phyloP scores from a whole-genome alignment of 2,888 invertebrate genomes.

The Acrobasis suavella region DNA sequence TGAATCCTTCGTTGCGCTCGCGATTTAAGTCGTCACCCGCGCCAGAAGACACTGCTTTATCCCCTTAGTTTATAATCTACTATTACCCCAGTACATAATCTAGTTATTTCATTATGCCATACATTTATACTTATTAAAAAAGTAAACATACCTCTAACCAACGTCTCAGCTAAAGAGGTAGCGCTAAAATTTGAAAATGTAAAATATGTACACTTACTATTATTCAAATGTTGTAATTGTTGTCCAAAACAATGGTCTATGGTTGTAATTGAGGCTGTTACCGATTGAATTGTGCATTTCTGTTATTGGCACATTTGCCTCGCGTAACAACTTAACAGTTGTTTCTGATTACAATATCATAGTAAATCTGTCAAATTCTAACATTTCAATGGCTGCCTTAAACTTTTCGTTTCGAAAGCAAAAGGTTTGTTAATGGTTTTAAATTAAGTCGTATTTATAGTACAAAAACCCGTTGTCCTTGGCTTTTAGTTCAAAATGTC shows the following conservation, averaged over 20 bases:
- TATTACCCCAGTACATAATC: too few relatives aligned
- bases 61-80: too few relatives aligned
- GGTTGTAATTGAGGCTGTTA: not conserved
- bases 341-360: not conserved
- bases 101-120: too few relatives aligned
- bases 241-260: not conserved
- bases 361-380: not conserved
- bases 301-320: constrained; percentile 1
- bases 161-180: too few relatives aligned
- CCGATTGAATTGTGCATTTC: not conserved
- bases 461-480: constrained; percentile 14
- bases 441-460: not conserved
- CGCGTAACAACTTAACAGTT: not conserved
- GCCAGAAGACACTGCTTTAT: too few relatives aligned
- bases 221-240: not conserved
- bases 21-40: too few relatives aligned
- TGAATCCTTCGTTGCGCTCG: too few relatives aligned
- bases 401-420: not conserved
- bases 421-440: not conserved
- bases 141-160: too few relatives aligned
- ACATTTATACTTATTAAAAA: too few relatives aligned
- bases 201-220: too few relatives aligned
- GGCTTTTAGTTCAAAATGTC: constrained; percentile 14
- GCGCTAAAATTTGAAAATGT: too few relatives aligned
- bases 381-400: not conserved